Percentiles rank a stretch among this genome's conserved stretches.
These are phyloP conservation scores for Teleogryllus oceanicus DNA, from an alignment of 2,888 invertebrate species.

Conservation along the genomic window DNA sequence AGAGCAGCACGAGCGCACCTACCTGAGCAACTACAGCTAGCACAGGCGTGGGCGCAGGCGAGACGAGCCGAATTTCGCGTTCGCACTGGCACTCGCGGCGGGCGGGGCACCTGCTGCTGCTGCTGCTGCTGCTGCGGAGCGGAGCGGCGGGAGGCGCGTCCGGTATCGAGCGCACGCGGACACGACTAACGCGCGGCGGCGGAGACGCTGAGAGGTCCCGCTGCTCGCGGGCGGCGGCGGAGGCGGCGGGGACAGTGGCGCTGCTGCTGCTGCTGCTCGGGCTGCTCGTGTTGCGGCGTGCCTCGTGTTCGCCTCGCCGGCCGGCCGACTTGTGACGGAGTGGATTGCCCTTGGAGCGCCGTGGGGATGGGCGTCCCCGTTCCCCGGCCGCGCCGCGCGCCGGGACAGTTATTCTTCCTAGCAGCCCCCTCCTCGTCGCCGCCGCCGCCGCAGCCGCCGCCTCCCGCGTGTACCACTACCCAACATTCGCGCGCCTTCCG, in stretches of 20 bases:
- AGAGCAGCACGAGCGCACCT: neutral
- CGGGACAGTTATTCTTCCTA: constrained; percentile 18
- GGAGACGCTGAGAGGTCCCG: neutral
- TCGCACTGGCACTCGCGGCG: constrained; percentile 3
- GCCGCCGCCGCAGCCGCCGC: neutral
- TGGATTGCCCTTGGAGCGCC: constrained; percentile 28
- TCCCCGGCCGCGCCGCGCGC: neutral
- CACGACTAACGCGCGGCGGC: constrained; percentile 3
- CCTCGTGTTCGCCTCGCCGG: constrained; percentile 18
- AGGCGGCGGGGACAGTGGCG: neutral
- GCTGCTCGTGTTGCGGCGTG: neutral
- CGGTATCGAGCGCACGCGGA: constrained; percentile 7
- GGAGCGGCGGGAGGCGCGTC: neutral
- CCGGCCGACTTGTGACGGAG: constrained; percentile 27
- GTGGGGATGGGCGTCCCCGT: constrained; percentile 3
- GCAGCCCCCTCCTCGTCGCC: neutral
- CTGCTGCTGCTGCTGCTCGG: neutral
- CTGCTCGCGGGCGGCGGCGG: neutral
- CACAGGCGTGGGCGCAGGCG: neutral
- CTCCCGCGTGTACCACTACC: constrained; percentile 18
- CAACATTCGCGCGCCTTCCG: constrained; percentile 9
- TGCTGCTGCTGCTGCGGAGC: neutral
- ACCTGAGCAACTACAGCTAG: neutral
- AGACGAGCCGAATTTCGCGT: neutral
- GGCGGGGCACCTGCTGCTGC: neutral